Conservation (phyloP, 2,797 vertebrate species). For the Macropodus opercularis region DNA sequence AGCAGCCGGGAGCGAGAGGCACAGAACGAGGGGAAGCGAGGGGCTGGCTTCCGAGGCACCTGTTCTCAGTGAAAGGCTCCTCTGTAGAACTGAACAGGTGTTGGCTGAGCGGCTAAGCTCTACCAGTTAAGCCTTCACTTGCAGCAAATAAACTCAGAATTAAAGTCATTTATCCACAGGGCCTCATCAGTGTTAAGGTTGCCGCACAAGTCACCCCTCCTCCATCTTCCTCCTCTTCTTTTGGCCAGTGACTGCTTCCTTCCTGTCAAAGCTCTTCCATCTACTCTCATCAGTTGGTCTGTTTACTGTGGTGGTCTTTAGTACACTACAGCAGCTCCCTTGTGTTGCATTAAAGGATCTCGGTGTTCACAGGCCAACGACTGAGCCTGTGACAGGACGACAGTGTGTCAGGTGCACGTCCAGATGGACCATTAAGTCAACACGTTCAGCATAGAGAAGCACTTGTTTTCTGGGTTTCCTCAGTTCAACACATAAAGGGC, state of each 20-base stretch:
- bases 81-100: slow-evolving; percentile 82
- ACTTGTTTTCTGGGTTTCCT: slow-evolving; percentile 42
- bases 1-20: slow-evolving; percentile 73
- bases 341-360: slow-evolving; percentile 65
- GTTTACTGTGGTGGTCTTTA: slow-evolving; percentile 64
- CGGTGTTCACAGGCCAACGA: slow-evolving; percentile 47
- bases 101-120: slow-evolving; percentile 72
- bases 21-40: slow-evolving; percentile 27
- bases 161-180: slow-evolving; percentile 60
- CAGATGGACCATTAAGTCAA: slow-evolving; percentile 46
- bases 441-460: slow-evolving; percentile 36
- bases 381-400: slow-evolving; percentile 70
- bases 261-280: slow-evolving; percentile 64
- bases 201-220: slow-evolving; percentile 51
- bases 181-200: slow-evolving; percentile 66
- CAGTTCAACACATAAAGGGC: background rate
- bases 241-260: slow-evolving; percentile 61
- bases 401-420: slow-evolving; percentile 57
- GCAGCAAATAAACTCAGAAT: slow-evolving; percentile 64
- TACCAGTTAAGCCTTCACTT: too few species aligned
- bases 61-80: slow-evolving; percentile 83
- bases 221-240: slow-evolving; percentile 41
- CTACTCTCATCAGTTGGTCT: slow-evolving; percentile 58
- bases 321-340: slow-evolving; percentile 66
- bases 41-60: slow-evolving; percentile 69